Percentiles rank a stretch among this genome's conserved stretches.
Conservation (phyloP, 2,888 invertebrate genomes). For the Mythimna pallens region DNA sequence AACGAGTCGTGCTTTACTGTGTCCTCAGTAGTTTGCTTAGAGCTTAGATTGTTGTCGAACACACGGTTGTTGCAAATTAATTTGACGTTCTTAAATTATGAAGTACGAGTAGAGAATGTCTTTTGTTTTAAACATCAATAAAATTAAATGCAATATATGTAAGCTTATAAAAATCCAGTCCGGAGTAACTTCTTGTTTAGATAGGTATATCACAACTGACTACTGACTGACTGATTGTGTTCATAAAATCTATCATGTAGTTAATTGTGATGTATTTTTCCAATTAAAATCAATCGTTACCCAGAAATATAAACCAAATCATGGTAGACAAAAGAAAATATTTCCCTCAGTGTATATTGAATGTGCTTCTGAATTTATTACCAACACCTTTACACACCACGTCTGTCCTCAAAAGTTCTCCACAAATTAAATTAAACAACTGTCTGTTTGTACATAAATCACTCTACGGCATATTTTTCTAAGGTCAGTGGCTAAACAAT, state of each 20-base stretch:
- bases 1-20: constrained; percentile 54
- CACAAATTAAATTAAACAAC: constrained; percentile 55
- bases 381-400: constrained; percentile 25
- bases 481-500: constrained; percentile 44
- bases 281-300: background rate
- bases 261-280: too few species aligned
- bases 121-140: background rate
- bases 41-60: constrained; percentile 24
- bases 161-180: background rate
- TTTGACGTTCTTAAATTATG: constrained; percentile 11
- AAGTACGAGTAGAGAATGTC: background rate
- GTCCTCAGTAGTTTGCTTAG: constrained; percentile 15
- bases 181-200: background rate
- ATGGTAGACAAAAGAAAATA: background rate
- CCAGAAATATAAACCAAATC: background rate
- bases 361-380: constrained; percentile 12
- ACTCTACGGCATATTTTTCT: constrained; percentile 57
- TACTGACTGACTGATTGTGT: too few species aligned
- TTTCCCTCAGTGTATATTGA: background rate
- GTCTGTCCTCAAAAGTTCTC: constrained; percentile 59
- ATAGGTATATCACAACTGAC: too few species aligned
- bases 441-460: constrained; percentile 49
- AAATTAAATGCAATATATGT: background rate
- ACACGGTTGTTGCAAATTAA: constrained; percentile 38
- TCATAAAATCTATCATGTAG: too few species aligned